Evolutionary conservation across 1,140 invertebrate species (phyloP).

Genomic region (Caenorhabditis briggsae): DNA sequence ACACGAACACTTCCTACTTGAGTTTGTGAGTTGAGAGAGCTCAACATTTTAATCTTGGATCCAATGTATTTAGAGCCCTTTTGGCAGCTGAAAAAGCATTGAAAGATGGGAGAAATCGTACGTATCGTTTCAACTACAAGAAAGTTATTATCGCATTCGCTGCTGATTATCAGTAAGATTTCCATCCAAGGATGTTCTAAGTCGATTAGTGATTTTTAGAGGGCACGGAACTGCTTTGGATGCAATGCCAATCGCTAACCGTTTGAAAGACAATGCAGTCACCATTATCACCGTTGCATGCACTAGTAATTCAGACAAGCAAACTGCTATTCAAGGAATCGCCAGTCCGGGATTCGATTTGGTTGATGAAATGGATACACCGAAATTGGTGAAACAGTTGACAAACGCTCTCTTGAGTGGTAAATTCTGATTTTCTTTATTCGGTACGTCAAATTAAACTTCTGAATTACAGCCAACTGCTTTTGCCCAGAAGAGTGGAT

Average conservation of each 20-base stretch:
- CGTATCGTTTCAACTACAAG: neutral
- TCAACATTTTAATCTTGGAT: neutral
- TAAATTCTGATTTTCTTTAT: neutral
- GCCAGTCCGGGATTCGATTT: neutral
- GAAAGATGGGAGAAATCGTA: neutral
- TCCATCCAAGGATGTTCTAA: neutral
- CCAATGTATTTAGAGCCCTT: neutral
- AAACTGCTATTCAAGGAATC: neutral
- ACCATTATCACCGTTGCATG: constrained; percentile 17
- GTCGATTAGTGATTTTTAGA: neutral
- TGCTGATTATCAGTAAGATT: neutral
- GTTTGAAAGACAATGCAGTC: neutral
- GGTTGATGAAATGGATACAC: constrained; percentile 6
- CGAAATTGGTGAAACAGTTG: constrained; percentile 8
- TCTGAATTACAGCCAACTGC: neutral
- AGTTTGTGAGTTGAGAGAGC: neutral
- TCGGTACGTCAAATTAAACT: too few species aligned
- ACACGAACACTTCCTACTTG: neutral
- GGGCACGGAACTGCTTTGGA: neutral
- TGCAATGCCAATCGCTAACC: constrained; percentile 2
- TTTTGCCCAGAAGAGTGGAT: constrained; percentile 17
- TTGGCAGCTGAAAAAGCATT: neutral
- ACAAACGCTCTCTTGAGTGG: neutral
- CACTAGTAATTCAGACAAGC: neutral
- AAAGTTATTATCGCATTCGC: constrained; percentile 3